Evolutionary conservation across 2,113 vertebrate species (phyloP).

Genomic region (Oenanthe oenanthe): DNA sequence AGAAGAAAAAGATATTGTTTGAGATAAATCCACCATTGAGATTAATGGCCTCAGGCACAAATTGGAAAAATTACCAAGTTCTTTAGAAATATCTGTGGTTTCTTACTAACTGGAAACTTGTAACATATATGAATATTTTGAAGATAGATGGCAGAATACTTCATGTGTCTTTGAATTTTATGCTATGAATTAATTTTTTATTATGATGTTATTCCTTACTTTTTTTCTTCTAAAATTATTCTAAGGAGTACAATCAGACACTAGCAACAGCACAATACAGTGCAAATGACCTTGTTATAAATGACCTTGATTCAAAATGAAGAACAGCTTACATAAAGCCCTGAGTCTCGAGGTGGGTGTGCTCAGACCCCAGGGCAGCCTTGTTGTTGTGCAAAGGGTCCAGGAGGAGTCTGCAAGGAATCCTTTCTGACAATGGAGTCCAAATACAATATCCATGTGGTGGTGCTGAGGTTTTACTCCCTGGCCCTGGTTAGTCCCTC

Average conservation of each 20-base stretch:
- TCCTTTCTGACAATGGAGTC: not conserved
- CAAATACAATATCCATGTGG: fast-evolving
- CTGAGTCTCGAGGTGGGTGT: not conserved
- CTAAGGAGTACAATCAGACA: not conserved
- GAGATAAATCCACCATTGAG: not conserved
- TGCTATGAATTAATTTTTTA: not conserved
- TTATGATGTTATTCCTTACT: not conserved
- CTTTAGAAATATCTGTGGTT: not conserved
- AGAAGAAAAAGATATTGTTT: not conserved
- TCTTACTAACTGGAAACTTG: not conserved
- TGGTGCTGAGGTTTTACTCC: not conserved
- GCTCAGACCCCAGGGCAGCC: not conserved
- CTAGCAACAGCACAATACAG: not conserved
- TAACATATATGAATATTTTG: not conserved
- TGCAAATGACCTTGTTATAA: not conserved
- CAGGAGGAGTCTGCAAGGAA: not conserved
- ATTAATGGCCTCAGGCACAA: not conserved
- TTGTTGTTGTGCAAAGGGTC: not conserved
- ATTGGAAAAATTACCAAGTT: not conserved
- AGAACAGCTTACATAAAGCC: not conserved
- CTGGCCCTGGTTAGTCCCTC: not conserved
- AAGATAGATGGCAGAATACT: not conserved
- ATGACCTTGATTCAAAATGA: fast-evolving
- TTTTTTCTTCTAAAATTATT: not conserved
- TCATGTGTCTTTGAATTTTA: not conserved